Evolutionary conservation across 1,140 invertebrate species (phyloP), one percentile per base, ranked within the genome.

Genomic region (Drosophila virilis): DNA sequence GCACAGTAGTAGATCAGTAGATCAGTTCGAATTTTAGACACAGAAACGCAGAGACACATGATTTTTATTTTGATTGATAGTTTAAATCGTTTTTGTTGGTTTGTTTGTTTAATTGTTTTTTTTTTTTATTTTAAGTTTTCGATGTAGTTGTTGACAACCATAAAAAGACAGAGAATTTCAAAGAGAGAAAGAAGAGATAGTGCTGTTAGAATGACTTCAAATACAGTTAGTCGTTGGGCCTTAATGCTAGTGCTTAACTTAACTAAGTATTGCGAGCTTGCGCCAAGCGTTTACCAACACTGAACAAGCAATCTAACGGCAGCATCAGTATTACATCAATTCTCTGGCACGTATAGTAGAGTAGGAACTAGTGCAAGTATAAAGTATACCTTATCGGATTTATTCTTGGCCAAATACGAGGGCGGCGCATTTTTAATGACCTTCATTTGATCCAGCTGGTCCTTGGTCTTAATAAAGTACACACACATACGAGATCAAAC

Each of bases 381-480:
- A 97, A 17, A 48, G 15, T 61, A 9, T 94, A 97, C 97, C 96
- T 97, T 97, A 85, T 96, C 96, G 7, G 96, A 97, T 93, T 96
- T 97, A 84, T 95, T 97, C 94, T 95, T 97, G 92, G 95, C 94
- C 92, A 96, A 92, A 94, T 97, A 95, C 80, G 96, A 97, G 22
- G 96, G 96, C 77, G 96, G 96, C 57, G 96, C 96, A 93, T 96
- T 95, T 91, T 96, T 95, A 68, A 97, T 93, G 80, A 95, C 94
- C 91, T 95, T 94, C 93, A 97, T 95, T 86, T 95, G 94, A 91
- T 95, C 94, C 92, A 96, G 95, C 93, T 97, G 96, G 73, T 94
- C 91, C 90, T 92, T 92, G 46, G 83, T 91, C 91, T 92, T 80
- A 43, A 43, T 50, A 79, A 17, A 57, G 55, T 59, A 67, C 54